Base-by-base conservation (phyloP, 2,113 vertebrate genomes). In the Pterophyllum scalare region DNA sequence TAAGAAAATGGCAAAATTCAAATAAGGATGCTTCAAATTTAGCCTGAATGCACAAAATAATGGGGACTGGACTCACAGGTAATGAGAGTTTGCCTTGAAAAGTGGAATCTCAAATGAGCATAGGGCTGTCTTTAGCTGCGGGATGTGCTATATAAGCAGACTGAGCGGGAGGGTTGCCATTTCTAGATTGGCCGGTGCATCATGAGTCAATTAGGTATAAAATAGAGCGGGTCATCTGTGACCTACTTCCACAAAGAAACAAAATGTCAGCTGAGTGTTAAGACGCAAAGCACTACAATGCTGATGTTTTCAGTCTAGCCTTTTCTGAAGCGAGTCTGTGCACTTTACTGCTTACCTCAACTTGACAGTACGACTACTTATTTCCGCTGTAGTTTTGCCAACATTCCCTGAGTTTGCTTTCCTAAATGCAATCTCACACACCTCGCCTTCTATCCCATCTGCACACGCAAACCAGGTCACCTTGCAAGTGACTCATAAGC, bases 401-500 rank as follows among this genome's bases (percentile, higher is more conserved):
- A 46, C 1, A 24, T 54, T 10, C 72, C 56, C 24, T 20, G 28
- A 1, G 19, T 49, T 84, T 60, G 58, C 79, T 88, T n/a, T 78
- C 61, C 59, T 67, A 62, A 62, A 17, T 11, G 22, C 22, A 72
- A 60, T 43, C 14, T 65, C 11, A 4, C 31, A 4, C 31, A 60
- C 31, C 35, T 64, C 31, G 46, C 84, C 46, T 52, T 40, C 8
- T 31, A 13, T 5, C 54, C 11, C 38, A 8, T n/a, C 43, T 46
- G n/a, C n/a, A 24, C n/a, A 67, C 35, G 59, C 17, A 74, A 88
- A 79, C 78, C 86, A 74, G 88, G 90, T 90, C 89, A 92, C 91
- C 90, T 89, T 89, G 90, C 65, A 67, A 38, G 46, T 91, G 92
- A 92, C 86, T 95, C 93, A 92, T 82, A 81, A 60, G 81, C 33